Evolutionary conservation across 2,797 vertebrate genomes (phyloP), one percentile per base, ranked within the genome.

Genomic region (Eutrigla gurnardus): DNA sequence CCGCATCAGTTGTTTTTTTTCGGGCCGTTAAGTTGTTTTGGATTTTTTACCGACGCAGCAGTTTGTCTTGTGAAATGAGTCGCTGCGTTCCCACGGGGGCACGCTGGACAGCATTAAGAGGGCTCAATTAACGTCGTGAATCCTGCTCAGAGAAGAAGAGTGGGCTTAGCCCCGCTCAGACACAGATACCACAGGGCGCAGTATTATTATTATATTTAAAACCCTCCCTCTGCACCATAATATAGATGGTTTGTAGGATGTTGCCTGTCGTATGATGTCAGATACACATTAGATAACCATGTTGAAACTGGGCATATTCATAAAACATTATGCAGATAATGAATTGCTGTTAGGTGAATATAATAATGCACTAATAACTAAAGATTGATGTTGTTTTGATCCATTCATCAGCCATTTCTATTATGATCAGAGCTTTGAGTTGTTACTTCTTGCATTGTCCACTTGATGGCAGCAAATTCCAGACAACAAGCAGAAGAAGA

Each of bases 391-490:
- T 50, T 54, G 7, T 39, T 36, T 33, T 54, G n/a, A 11, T 7
- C 15, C 4, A 46, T 49, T 35, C 13, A 35, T 43, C 3, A 33
- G 42, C n/a, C 9, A 4, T 35, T n/a, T 47, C 4, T 39, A 4
- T 7, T 36, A 25, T 5, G 0, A 49, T 62, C 33, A 15, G n/a
- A 39, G 40, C 25, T 63, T 47, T 67, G 50, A 58, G 4, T 5
- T 57, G 66, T 64, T 63, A 10, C 1, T 82, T 81, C 70, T 49
- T 1, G 0, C 46, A 52, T 2, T 84, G 43, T 80, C 89, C 94
- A 92, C 88, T 84, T 71, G 93, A 86, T 90, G 92, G 93, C 92
- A 91, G 93, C 88, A 93, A 40, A 87, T 49, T 77, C 81, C 72
- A 73, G 88, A 45, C 76, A 67, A 65, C 54, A 6, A 14, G n/a